Base-by-base conservation (phyloP, 92 coral and sea anemone genomes). In the Porites evermanni region DNA sequence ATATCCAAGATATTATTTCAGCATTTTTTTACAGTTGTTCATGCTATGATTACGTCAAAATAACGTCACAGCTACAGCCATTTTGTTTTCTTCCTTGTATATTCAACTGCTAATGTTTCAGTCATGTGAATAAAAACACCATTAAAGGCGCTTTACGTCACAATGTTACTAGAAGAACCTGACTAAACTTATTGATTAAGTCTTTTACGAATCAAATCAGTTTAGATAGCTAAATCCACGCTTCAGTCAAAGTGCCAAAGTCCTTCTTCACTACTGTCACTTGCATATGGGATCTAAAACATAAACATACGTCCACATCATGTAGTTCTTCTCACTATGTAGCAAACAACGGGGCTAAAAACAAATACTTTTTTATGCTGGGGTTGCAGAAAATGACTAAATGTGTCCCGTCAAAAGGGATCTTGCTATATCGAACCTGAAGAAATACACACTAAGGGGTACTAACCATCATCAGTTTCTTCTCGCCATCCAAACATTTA, bases 401-500 rank as follows among this genome's bases (percentile, higher is more conserved):
- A 9, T 21, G 13, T 71, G 4, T 71, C 1, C 75, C 3, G 32
- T 29, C 32, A 29, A 29, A 29, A 29, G 32, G 32, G 32, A 29
- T 29, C 3, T 29, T 29, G 2, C 32, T 1, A 29, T 29, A 29
- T 29, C 70, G 79, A 86, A 86, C 89, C 79, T 38, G 29, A 12
- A 81, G 68, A 81, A 78, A 70, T 53, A 86, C 63, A 18, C 24
- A 61, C 4, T 12, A 76, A 86, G 64, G 68, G 64, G 51, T 63
- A 84, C 8, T n/a, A 75, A 86, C 72, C 0, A 78, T 78, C 82
- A 29, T 29, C 32, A 1, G 32, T 69, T 77, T 56, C 60, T 86
- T 75, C 59, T 86, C 71, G 20, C 78, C 70, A 54, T 86, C 58
- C 79, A n/a, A n/a, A n/a, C n/a, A n/a, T n/a, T n/a, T n/a, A n/a